phyloP scores from a whole-genome alignment of 2,797 vertebrate species.

The Clarias platycephalus region DNA sequence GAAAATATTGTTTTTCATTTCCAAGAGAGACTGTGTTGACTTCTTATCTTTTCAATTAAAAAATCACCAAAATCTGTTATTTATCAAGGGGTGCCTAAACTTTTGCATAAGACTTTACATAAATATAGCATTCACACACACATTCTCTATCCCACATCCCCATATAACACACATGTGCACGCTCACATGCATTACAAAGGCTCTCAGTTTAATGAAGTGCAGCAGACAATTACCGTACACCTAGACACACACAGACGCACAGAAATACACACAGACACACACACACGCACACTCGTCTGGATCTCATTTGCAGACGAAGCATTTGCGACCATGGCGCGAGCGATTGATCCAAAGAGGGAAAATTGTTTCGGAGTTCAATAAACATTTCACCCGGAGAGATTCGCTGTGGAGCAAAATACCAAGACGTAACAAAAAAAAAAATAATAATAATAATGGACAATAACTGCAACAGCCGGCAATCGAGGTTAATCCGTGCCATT shows the following conservation, averaged over 20 bases:
- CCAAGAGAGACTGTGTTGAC: too few species aligned
- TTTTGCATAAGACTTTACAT: too few species aligned
- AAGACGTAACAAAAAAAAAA: constrained; percentile 17
- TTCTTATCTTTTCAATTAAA: too few species aligned
- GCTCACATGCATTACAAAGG: constrained; percentile 13
- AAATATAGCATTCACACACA: background rate
- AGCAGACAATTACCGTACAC: constrained; percentile 35
- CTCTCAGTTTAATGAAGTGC: constrained; percentile 53
- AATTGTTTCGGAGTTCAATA: constrained; percentile 68
- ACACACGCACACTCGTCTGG: constrained; percentile 38
- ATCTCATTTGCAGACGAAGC: constrained; percentile 60
- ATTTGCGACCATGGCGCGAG: constrained; percentile 45
- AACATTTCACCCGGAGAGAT: constrained; percentile 66
- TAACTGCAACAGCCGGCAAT: constrained; percentile 33
- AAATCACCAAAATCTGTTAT: too few species aligned
- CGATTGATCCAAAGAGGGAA: constrained; percentile 64
- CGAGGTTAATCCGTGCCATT: constrained; percentile 48
- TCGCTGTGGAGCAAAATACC: constrained; percentile 32
- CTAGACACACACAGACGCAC: background rate
- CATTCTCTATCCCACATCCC: background rate
- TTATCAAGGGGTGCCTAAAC: too few species aligned
- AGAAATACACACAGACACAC: background rate
- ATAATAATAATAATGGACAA: constrained; percentile 42
- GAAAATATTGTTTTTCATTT: too few species aligned
- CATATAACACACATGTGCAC: background rate